Conservation (phyloP, 2,888 invertebrate species). For the Latrodectus elegans region DNA sequence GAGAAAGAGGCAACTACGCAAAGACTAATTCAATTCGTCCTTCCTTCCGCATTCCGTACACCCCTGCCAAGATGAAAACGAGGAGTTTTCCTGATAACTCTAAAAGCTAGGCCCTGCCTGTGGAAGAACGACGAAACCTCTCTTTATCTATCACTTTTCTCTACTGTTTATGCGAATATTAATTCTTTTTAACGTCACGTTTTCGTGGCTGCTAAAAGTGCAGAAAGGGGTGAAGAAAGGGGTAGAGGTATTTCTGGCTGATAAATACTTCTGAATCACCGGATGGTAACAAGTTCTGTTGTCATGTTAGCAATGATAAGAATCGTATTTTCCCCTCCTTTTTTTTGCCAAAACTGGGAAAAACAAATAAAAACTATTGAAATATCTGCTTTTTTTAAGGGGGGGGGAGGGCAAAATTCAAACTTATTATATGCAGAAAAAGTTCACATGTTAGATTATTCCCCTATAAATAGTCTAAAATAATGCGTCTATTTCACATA, state of each 20-base stretch:
- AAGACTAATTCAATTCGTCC: slow-evolving; percentile 67
- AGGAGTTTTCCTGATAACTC: slow-evolving; percentile 47
- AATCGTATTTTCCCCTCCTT: slow-evolving; percentile 5
- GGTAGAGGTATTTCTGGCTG: slow-evolving; percentile 8
- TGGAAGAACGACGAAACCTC: neutral
- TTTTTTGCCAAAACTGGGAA: no score
- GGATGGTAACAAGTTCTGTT: slow-evolving; percentile 42
- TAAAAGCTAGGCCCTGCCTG: neutral
- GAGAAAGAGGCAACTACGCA: slow-evolving; percentile 35
- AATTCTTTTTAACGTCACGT: neutral
- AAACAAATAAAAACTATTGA: no score
- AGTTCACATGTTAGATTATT: no score
- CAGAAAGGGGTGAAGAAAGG: neutral
- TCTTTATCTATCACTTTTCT: slow-evolving; percentile 8
- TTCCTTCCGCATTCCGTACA: slow-evolving; percentile 59
- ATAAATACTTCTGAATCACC: slow-evolving; percentile 52
- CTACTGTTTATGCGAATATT: neutral
- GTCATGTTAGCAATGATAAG: slow-evolving; percentile 46
- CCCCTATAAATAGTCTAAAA: no score
- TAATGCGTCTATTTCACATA: no score
- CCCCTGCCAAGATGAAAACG: slow-evolving; percentile 37
- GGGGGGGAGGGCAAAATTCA: no score
- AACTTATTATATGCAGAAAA: no score
- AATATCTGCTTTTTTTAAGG: no score
- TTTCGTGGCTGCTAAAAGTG: neutral